Conservation (phyloP, 2,888 invertebrate genomes). For the Xylota segnis region DNA sequence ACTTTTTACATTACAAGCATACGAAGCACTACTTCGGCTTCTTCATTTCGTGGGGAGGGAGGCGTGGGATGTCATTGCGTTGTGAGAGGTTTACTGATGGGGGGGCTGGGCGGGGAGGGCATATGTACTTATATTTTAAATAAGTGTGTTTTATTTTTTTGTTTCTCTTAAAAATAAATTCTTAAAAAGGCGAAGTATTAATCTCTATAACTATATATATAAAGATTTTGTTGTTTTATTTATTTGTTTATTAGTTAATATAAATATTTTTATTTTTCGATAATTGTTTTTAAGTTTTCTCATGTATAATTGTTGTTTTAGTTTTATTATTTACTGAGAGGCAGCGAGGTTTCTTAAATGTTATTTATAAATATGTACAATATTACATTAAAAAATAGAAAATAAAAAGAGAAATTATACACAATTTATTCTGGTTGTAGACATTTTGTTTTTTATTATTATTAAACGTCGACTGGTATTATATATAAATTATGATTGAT, state of each 20-base stretch:
- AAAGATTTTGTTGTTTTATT: slow-evolving; percentile 34
- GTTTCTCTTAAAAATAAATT: slow-evolving; percentile 55
- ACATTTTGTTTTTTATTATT: slow-evolving; percentile 33
- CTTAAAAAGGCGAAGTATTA: slow-evolving; percentile 56
- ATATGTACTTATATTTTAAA: slow-evolving; percentile 40
- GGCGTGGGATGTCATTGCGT: slow-evolving; percentile 7
- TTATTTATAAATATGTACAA: slow-evolving; percentile 74
- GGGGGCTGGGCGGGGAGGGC: slow-evolving; percentile 5
- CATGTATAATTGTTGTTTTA: slow-evolving; percentile 57
- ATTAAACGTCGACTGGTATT: slow-evolving; percentile 10
- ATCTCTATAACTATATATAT: slow-evolving; percentile 52
- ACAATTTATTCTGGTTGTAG: slow-evolving; percentile 59
- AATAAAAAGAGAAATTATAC: slow-evolving; percentile 69
- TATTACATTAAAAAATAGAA: slow-evolving; percentile 51
- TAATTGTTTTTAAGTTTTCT: slow-evolving; percentile 62
- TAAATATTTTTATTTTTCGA: slow-evolving; percentile 59
- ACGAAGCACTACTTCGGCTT: slow-evolving; percentile 16
- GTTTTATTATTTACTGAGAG: slow-evolving; percentile 81
- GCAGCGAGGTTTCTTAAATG: slow-evolving; percentile 82
- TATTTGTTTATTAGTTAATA: slow-evolving; percentile 58
- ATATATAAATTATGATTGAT: slow-evolving; percentile 58
- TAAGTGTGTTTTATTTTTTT: slow-evolving; percentile 49
- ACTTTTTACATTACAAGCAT: slow-evolving; percentile 27
- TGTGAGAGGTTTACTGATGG: slow-evolving; percentile 12
- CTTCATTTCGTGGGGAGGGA: background rate